Base-by-base conservation (phyloP, 1,140 invertebrate species). In the Papilio helenus region DNA sequence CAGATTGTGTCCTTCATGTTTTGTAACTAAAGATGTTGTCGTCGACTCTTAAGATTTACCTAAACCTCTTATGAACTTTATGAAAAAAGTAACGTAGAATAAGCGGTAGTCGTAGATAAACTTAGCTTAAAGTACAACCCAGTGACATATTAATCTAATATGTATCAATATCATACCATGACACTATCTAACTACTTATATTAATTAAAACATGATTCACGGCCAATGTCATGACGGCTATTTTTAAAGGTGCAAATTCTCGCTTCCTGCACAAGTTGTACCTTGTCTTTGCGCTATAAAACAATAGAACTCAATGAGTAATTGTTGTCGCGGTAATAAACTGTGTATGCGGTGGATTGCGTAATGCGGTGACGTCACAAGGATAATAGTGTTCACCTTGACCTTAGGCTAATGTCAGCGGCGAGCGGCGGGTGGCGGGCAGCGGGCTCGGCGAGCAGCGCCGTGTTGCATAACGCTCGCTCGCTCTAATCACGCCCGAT, bases 351-450 rank as follows among this genome's bases (percentile, higher is more conserved):
- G 81, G 81, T 79, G 78, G 79, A 81, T 87, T 88, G 84, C 85
- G 86, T 84, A 88, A 90, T 83, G 79, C 72, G 46, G 73, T 89
- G 89, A 86, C 88, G 86, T 89, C 85, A 89, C 85, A 90, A 90
- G 89, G 89, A 90, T 90, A 89, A 90, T 88, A 89, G 84, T 80
- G 83, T 83, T 85, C 81, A 85, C 89, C 89, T 89, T 90, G 88
- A 89, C 87, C 88, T 90, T 90, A 89, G 83, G 82, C 85, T 88
- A 88, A 86, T 86, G 89, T 88, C 86, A 86, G 82, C 84, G 84
- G 89, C 86, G 84, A 39, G 79, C 79, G 72, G 79, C 84, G 86
- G 84, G 55, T 4, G 16, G 86, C 82, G 87, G 85, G 81, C 84
- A 79, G 79, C 82, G 79, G 68, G 81, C 71, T 78, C 46, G 61